Percentiles rank a stretch among this genome's conserved stretches.
Conservation (phyloP, 2,113 vertebrate species). For the Pluvialis apricaria region DNA sequence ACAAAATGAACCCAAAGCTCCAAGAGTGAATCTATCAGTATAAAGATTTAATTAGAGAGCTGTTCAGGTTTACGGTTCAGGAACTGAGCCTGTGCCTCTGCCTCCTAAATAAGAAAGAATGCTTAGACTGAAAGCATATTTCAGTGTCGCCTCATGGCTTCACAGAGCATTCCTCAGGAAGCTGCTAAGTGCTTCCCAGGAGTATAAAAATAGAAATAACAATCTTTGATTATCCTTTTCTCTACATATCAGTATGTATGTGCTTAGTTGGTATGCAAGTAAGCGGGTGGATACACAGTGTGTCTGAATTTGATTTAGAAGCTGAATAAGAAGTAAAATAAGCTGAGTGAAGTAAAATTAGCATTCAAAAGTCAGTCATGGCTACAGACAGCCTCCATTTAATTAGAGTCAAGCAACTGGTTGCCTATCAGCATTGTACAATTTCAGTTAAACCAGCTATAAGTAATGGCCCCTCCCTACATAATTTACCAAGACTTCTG, state of each 20-base stretch:
- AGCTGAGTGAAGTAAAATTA: background rate
- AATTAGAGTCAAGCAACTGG: background rate
- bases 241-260: background rate
- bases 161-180: constrained; percentile 48
- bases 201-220: constrained; percentile 33
- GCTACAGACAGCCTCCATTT: background rate
- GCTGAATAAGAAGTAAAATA: background rate
- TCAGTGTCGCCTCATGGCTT: background rate
- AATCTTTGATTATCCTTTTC: background rate
- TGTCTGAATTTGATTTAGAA: background rate
- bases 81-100: background rate
- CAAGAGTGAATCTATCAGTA: background rate
- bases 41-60: background rate
- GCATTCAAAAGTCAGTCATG: background rate
- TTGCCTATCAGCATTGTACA: background rate
- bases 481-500: background rate
- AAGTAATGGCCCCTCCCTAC: background rate
- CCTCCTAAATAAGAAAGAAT: background rate
- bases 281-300: background rate
- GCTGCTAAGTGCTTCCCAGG: constrained; percentile 40
- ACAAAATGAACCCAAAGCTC: background rate
- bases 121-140: background rate
- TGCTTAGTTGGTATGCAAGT: background rate
- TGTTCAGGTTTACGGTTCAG: background rate
- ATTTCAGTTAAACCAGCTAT: background rate